These are phyloP conservation scores for Leptobrachium ailaonicum DNA, from an alignment of 2,113 vertebrate genomes.

Conservation along the genomic window DNA sequence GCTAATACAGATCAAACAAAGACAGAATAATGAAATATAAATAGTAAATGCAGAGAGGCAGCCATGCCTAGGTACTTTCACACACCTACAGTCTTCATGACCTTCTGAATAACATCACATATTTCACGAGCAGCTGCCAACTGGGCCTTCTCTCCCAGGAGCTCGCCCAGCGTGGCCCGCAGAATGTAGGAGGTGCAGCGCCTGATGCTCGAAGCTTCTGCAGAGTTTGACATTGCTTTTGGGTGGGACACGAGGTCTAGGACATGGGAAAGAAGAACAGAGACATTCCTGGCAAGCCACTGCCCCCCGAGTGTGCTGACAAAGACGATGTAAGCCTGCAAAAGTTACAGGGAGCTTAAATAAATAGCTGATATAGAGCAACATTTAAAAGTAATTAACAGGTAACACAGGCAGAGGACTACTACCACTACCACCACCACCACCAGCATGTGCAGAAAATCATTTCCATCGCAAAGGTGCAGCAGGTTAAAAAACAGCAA, in stretches of 20 bases:
- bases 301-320: conserved; percentile 78
- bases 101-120: conserved; percentile 75
- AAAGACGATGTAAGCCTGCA: conserved; percentile 87
- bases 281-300: conserved; percentile 88
- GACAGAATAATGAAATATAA: no score
- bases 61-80: background rate
- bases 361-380: no score
- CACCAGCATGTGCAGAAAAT: no score
- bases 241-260: conserved; percentile 80
- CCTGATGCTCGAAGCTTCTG: conserved; percentile 73
- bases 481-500: no score
- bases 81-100: conserved; percentile 84
- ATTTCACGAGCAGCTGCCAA: conserved; percentile 85
- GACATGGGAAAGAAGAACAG: conserved; percentile 75
- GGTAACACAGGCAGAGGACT: no score
- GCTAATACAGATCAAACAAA: no score
- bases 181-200: conserved; percentile 88
- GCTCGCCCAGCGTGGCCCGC: conserved; percentile 78
- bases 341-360: conserved; percentile 49
- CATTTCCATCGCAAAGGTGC: no score
- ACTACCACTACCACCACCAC: no score
- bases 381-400: no score
- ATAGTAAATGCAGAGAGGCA: no score
- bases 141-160: conserved; percentile 92
- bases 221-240: conserved; percentile 72